Evolutionary conservation across 1,140 invertebrate species (phyloP).

Genomic region (Nasonia vitripennis): DNA sequence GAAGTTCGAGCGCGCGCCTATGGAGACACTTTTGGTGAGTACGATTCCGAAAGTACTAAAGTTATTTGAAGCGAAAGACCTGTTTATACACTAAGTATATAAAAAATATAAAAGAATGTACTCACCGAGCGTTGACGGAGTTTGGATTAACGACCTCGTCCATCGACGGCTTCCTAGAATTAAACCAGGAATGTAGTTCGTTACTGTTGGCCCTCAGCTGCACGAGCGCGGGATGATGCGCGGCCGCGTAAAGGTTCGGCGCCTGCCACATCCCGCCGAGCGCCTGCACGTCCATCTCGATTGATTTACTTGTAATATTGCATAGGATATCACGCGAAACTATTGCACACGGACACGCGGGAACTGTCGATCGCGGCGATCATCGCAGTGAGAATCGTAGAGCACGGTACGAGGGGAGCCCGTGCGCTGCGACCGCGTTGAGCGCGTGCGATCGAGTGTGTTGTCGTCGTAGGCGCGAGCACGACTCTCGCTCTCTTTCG

Average conservation of each 20-base stretch:
- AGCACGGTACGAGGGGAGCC: neutral
- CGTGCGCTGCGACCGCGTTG: constrained; percentile 5
- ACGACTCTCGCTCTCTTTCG: constrained; percentile 9
- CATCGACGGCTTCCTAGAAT: constrained; percentile 84
- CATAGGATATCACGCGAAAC: neutral
- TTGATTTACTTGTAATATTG: too few relatives aligned
- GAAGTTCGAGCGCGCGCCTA: too few relatives aligned
- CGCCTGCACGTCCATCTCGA: constrained; percentile 63
- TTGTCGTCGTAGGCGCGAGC: neutral
- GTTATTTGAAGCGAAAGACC: too few relatives aligned
- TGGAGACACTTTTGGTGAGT: too few relatives aligned
- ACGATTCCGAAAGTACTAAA: too few relatives aligned
- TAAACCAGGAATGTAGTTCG: constrained; percentile 76
- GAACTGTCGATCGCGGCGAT: neutral
- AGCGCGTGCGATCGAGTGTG: constrained; percentile 50
- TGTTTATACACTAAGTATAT: too few relatives aligned
- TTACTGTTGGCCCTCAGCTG: constrained; percentile 71
- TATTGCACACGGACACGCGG: neutral
- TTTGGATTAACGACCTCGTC: constrained; percentile 82
- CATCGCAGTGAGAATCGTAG: neutral
- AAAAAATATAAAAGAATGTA: constrained; percentile 54
- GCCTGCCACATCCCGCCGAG: constrained; percentile 70
- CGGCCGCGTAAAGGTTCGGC: constrained; percentile 61
- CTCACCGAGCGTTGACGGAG: constrained; percentile 84
- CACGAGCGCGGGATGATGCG: constrained; percentile 70